A percentile compares a stretch with the other conserved stretches of the same genome.
These are phyloP conservation scores for Anoplolepis gracilipes DNA, from an alignment of 1,140 invertebrate species.

Conservation along the genomic window DNA sequence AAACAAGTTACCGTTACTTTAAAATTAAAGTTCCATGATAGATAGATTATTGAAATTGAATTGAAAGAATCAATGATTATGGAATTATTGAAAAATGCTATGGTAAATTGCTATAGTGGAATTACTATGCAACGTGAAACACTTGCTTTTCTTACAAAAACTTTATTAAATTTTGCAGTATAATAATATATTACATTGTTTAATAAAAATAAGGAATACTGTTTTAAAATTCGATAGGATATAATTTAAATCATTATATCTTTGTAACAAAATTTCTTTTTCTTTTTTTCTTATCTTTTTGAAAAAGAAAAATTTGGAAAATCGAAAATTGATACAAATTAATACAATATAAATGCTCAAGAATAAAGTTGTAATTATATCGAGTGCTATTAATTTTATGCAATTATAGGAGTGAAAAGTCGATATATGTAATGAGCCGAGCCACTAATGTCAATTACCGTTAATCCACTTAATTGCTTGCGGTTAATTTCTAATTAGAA, in stretches of 20 bases:
- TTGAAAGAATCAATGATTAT: background rate
- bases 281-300: no score
- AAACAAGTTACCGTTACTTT: background rate
- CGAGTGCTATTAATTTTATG: conserved; percentile 66
- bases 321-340: background rate
- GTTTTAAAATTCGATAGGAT: background rate
- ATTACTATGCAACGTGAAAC: background rate
- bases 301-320: background rate
- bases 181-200: background rate
- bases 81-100: background rate
- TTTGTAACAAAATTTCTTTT: background rate
- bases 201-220: background rate
- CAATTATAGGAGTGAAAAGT: conserved; percentile 74
- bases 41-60: conserved; percentile 17
- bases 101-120: background rate
- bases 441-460: conserved; percentile 79
- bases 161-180: background rate
- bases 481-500: conserved; percentile 80
- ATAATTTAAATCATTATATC: background rate
- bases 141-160: background rate
- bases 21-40: conserved; percentile 4
- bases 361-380: conserved; percentile 45
- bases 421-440: conserved; percentile 69
- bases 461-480: conserved; percentile 79
- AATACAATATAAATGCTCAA: background rate